Percentiles rank a stretch among this genome's conserved stretches.
Conservation (phyloP, 2,113 vertebrate species). For the Ceyx margarethae region DNA sequence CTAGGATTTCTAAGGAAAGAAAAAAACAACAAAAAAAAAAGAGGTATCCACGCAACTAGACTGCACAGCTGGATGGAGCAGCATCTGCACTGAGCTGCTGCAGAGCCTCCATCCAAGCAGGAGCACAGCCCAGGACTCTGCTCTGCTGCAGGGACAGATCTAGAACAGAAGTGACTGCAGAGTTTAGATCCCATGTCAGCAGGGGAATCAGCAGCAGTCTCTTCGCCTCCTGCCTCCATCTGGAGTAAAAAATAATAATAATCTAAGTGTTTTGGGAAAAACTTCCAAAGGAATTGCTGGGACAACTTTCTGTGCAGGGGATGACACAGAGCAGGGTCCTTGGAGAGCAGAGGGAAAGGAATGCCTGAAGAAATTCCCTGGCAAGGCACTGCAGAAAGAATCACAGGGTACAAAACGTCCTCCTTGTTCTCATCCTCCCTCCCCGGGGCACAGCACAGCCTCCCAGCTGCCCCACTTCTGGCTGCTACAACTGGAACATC, state of each 20-base stretch:
- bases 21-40: not conserved
- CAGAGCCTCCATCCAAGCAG: not conserved
- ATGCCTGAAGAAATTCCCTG: not conserved
- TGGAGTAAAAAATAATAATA: not conserved
- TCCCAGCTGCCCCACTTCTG: not conserved
- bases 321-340: not conserved
- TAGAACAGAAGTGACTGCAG: conserved; percentile 17
- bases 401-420: not conserved
- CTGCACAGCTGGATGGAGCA: conserved; percentile 21
- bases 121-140: not conserved
- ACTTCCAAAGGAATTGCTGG: conserved; percentile 23
- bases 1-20: conserved; percentile 15
- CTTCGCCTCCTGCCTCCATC: not conserved
- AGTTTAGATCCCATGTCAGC: not conserved
- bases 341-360: not conserved
- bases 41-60: conserved; percentile 66
- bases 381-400: conserved; percentile 10
- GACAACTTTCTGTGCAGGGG: not conserved
- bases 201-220: not conserved
- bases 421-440: not conserved
- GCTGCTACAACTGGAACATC: not conserved
- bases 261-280: not conserved
- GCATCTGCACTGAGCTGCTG: not conserved
- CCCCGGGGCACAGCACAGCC: not conserved
- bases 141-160: not conserved